A percentile compares a stretch with the other conserved stretches of the same genome.
Conservation (phyloP, 2,113 vertebrate species). For the Oreochromis aureus region DNA sequence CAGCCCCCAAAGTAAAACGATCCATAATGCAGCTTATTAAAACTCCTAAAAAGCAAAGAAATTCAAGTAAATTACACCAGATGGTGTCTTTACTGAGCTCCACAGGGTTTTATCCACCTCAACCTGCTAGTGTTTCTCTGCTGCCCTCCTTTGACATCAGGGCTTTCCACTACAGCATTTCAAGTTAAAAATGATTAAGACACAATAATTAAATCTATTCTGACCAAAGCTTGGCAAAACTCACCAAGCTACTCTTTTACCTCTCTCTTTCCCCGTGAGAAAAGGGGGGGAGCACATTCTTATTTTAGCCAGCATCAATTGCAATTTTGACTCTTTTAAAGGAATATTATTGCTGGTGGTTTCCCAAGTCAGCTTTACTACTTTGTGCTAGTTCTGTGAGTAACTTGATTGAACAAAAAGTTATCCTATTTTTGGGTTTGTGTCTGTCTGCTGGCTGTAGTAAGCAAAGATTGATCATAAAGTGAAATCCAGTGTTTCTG, state of each 20-base stretch:
- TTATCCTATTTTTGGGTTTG: neutral
- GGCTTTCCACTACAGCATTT: neutral
- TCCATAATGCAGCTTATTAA: rapidly evolving
- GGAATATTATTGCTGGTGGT: neutral
- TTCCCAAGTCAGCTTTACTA: too few species aligned
- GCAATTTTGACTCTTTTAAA: neutral
- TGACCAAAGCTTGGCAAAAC: neutral
- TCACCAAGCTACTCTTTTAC: neutral
- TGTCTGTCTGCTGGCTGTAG: neutral
- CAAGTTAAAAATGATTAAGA: neutral
- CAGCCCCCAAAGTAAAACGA: neutral
- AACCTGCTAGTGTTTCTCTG: neutral
- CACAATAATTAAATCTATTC: neutral
- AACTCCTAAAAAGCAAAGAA: neutral
- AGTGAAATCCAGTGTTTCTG: neutral
- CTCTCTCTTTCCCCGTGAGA: neutral
- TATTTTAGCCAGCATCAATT: neutral
- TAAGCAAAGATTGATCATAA: neutral
- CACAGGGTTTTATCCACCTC: neutral
- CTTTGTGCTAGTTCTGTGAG: neutral
- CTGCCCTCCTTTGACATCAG: neutral
- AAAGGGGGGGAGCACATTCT: neutral
- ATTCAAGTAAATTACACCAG: neutral
- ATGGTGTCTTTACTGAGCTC: neutral
- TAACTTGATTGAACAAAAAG: neutral